Evolutionary conservation across 2,888 invertebrate species (phyloP).

Genomic region (Phortica magna): DNA sequence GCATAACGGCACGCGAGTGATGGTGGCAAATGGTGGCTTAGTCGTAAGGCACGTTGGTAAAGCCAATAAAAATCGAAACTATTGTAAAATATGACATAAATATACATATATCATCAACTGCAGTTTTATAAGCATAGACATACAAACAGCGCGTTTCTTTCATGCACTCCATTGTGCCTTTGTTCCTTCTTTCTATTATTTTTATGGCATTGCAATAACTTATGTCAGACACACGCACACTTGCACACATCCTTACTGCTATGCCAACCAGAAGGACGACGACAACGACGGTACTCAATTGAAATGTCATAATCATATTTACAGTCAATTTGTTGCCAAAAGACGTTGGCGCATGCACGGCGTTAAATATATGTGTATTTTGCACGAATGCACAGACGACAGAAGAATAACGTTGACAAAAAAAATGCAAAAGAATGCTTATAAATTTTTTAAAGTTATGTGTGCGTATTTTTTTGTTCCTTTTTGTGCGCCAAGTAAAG

Average conservation of each 20-base stretch:
- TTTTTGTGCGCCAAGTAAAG: not conserved
- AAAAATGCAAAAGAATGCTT: conserved; percentile 42
- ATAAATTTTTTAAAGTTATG: conserved; percentile 49
- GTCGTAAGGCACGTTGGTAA: not conserved
- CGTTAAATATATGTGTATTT: conserved; percentile 24
- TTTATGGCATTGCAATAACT: conserved; percentile 38
- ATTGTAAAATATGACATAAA: conserved; percentile 23
- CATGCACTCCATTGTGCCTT: conserved; percentile 6
- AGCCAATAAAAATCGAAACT: conserved; percentile 26
- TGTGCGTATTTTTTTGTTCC: not conserved
- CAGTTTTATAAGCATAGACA: not conserved
- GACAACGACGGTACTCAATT: conserved; percentile 42
- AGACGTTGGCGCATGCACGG: conserved; percentile 38
- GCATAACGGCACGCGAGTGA: too few relatives aligned
- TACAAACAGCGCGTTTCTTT: conserved; percentile 44
- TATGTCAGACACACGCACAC: not conserved
- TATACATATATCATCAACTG: not conserved
- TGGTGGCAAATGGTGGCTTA: not conserved
- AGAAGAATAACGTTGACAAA: conserved; percentile 2
- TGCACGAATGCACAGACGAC: not conserved
- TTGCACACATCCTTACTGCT: not conserved
- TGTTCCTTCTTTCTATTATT: conserved; percentile 5
- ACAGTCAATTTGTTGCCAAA: conserved; percentile 63
- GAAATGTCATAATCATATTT: conserved; percentile 63
- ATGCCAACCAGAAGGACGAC: not conserved